Base-by-base conservation (phyloP, 2,113 vertebrate species). In the Pandion haliaetus region DNA sequence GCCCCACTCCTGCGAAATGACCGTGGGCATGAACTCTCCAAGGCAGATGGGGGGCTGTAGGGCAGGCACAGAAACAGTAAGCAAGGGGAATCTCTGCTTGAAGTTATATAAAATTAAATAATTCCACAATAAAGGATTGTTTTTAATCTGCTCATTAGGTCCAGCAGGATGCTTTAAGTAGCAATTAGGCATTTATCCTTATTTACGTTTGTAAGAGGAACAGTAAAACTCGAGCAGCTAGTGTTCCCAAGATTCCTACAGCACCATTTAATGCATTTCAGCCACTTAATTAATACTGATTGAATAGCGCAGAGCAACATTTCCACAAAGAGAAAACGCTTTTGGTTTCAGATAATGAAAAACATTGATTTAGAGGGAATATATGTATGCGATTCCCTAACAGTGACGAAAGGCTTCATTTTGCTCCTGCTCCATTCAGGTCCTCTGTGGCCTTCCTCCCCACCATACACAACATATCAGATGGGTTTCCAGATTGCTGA, bases 171-270 rank as follows among this genome's bases (percentile, higher is more conserved):
- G 58, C 63, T 95, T 87, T 95, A 95, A 70, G 90, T 54, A 96
- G 94, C 94, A 93, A 95, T 92, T 78, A 97, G 86, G 59, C 29
- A 58, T 94, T 93, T 79, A 92, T 93, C 90, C 94, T 83, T 83
- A 91, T 95, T 97, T 96, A 95, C 6, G 71, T 88, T 62, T 94
- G 87, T 34, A 78, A 47, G 72, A 97, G 86, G 86, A 96, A 54
- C 65, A 95, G 90, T 88, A 93, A 97, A 76, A 66, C 28, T 58
- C 17, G 1, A 72, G 91, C n/a, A 94, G 94, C 79, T 55, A 88
- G 31, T 40, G 81, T 10, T 96, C 93, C 95, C 74, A 55, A 50
- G 81, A 38, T 78, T 93, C 77, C 76, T 24, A n/a, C 73, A 10
- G 83, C 91, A 83, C 45, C 58, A 23, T 58, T 95, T 91, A 70